These are phyloP conservation scores for Merluccius polli DNA, from an alignment of 2,797 vertebrate genomes.

Conservation along the genomic window DNA sequence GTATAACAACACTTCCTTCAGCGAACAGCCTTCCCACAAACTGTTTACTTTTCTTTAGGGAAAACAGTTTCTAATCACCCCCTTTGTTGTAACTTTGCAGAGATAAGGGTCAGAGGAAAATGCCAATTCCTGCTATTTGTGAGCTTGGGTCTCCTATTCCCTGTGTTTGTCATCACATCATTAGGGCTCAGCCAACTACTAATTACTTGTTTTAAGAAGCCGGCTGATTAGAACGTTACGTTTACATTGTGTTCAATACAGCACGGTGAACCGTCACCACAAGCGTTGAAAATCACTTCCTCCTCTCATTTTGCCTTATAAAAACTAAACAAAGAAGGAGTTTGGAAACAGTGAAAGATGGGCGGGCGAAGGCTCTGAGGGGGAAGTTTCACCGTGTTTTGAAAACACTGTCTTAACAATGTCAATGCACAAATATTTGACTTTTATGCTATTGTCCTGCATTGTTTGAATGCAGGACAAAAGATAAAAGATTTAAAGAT, in stretches of 20 bases:
- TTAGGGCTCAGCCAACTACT: constrained; percentile 64
- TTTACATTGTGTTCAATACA: constrained; percentile 53
- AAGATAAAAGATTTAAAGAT: too few species aligned
- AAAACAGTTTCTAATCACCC: constrained; percentile 64
- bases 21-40: constrained; percentile 10
- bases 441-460: neutral
- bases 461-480: neutral
- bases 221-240: constrained; percentile 69
- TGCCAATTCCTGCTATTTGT: constrained; percentile 58
- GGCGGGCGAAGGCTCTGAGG: constrained; percentile 5
- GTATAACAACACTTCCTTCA: constrained; percentile 31
- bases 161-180: constrained; percentile 79
- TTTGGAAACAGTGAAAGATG: constrained; percentile 57
- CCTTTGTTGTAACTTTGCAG: constrained; percentile 56
- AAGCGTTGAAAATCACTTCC: constrained; percentile 59
- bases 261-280: constrained; percentile 43
- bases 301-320: constrained; percentile 41
- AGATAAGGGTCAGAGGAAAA: constrained; percentile 67
- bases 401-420: neutral
- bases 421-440: neutral
- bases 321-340: constrained; percentile 55
- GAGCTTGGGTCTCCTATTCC: constrained; percentile 61
- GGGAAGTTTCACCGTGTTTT: neutral
- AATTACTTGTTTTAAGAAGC: constrained; percentile 72
- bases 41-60: constrained; percentile 58